Evolutionary conservation across 2,888 invertebrate genomes (phyloP).

Genomic region (Taenaris catops): DNA sequence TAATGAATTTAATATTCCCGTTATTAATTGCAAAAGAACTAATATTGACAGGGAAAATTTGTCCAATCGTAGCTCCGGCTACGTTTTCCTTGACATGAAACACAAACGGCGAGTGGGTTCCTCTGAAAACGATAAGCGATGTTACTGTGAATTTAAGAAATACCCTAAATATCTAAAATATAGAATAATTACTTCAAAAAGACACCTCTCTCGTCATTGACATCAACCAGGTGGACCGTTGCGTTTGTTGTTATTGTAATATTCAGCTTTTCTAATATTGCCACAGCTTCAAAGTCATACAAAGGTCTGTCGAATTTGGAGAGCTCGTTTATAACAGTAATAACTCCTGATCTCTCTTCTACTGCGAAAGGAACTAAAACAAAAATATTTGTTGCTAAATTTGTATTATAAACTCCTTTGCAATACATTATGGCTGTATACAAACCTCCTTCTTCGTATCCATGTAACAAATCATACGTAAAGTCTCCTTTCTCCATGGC

Average conservation of each 20-base stretch:
- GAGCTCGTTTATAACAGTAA: conserved; percentile 89
- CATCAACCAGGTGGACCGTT: conserved; percentile 90
- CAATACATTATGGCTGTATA: too few relatives aligned
- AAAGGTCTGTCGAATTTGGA: conserved; percentile 83
- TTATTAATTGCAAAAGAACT: conserved; percentile 49
- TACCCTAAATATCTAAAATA: conserved; percentile 13
- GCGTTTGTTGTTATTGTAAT: conserved; percentile 89
- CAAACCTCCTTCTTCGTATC: conserved; percentile 90
- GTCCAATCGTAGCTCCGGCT: conserved; percentile 86
- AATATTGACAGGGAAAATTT: conserved; percentile 81
- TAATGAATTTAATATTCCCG: conserved; percentile 83
- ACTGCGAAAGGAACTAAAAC: conserved; percentile 93
- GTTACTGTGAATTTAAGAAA: conserved; percentile 26
- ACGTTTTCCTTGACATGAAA: conserved; percentile 89
- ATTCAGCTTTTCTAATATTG: conserved; percentile 81
- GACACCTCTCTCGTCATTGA: conserved; percentile 84
- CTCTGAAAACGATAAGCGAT: conserved; percentile 61
- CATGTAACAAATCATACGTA: conserved; percentile 89
- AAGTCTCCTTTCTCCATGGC: conserved; percentile 83
- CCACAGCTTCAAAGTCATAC: conserved; percentile 92
- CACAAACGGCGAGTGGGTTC: conserved; percentile 84
- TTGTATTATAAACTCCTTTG: background rate
- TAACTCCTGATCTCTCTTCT: conserved; percentile 92
- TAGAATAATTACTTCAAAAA: conserved; percentile 75
- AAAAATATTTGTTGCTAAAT: conserved; percentile 7